Base-by-base conservation (phyloP, 2,797 vertebrate genomes). In the Macroramphosus scolopax region DNA sequence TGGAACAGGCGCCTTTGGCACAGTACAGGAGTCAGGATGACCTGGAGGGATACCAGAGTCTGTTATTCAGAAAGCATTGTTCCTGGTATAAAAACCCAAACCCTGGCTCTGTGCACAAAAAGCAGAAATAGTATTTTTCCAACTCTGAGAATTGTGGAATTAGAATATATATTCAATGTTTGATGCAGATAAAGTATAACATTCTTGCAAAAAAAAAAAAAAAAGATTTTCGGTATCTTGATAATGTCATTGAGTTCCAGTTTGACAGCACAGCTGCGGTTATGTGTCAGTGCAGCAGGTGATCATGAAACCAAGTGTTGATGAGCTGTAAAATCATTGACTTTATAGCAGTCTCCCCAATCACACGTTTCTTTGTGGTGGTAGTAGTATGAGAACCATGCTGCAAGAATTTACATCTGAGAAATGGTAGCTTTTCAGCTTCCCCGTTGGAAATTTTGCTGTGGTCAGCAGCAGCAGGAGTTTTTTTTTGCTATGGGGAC, bases 401-500 rank as follows among this genome's bases (percentile, higher is more conserved):
- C 13, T 25, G 35, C 15, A 42, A 35, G 31, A 16, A 49, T 32
- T 24, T 53, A 26, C 16, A 37, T 34, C 15, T 32, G 34, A 52
- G 45, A 43, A 37, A 51, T 32, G 33, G 17, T 32, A 45, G 35
- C 56, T 48, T 67, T 68, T 20, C 64, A 72, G 39, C 38, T 31
- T 68, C 30, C 46, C 43, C 13, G 11, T 40, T 43, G 32, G 60
- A 70, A 77, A 70, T 78, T 40, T 69, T 40, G 54, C 66, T 47
- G 44, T 39, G 24, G 65, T 82, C 64, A 77, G 75, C 68, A 69
- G 47, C 45, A 40, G 50, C 57, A 47, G 64, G 51, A 34, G 53
- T 64, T 59, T 48, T 33, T n/a, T 68, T 72, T 71, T 56, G 36
- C 46, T 58, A 39, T 20, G 3, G n/a, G 26, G 47, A 55, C 32